These are phyloP conservation scores for Galaxias olidus DNA, from an alignment of 2,797 vertebrate genomes.

Conservation along the genomic window DNA sequence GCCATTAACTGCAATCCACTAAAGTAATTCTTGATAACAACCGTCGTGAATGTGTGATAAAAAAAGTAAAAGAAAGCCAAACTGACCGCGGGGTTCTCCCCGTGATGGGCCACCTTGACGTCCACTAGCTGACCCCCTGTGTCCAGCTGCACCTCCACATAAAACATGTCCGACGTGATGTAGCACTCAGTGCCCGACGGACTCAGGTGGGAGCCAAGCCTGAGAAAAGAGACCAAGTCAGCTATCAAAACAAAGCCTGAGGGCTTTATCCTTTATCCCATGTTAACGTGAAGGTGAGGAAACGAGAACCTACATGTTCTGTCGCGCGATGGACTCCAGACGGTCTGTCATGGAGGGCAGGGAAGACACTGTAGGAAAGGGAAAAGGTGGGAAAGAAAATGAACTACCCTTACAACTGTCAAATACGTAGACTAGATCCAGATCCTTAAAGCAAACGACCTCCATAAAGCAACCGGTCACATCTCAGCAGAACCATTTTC, in stretches of 20 bases:
- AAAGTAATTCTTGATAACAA: too few species aligned
- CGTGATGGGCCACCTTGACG: constrained; percentile 97
- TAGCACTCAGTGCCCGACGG: constrained; percentile 96
- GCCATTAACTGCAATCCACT: too few species aligned
- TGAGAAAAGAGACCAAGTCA: constrained; percentile 33
- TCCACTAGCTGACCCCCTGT: constrained; percentile 89
- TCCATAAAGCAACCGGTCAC: too few species aligned
- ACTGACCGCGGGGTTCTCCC: constrained; percentile 96
- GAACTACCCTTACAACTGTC: background rate
- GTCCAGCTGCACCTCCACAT: constrained; percentile 96
- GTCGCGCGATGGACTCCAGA: constrained; percentile 94
- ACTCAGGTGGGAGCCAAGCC: constrained; percentile 93
- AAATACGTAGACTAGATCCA: background rate
- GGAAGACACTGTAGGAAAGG: constrained; percentile 83
- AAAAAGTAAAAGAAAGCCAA: background rate
- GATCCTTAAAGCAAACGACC: too few species aligned
- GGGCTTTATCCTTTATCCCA: background rate
- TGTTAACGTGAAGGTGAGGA: background rate
- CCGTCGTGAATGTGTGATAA: too few species aligned
- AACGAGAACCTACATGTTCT: constrained; percentile 84
- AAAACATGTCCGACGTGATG: constrained; percentile 99
- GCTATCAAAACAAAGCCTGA: background rate
- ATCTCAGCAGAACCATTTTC: too few species aligned
- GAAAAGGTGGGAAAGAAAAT: too few species aligned
- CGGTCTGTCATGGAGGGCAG: constrained; percentile 96